Evolutionary conservation across 2,797 vertebrate species (phyloP), one percentile per base, ranked within the genome.

Genomic region (Catamblyrhynchus diadema): DNA sequence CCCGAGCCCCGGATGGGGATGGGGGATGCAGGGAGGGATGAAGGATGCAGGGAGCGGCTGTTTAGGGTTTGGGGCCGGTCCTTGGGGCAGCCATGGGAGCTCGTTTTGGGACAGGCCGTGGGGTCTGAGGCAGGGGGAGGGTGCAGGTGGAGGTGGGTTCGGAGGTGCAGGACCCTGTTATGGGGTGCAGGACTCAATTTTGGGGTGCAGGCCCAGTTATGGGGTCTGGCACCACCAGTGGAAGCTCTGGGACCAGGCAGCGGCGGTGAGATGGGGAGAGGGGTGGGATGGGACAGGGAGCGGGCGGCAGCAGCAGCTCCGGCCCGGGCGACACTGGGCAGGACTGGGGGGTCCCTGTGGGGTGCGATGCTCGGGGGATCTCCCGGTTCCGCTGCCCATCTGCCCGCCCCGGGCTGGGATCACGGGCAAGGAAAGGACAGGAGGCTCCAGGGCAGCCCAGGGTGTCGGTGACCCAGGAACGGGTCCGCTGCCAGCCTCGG

Each of bases 251-350:
- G 50, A 32, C 3, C 28, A 2, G 45, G 42, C 44, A 13, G 62
- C 23, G 16, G 45, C 14, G 22, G 23, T 22, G 41, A 42, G 32
- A 16, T 25, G n/a, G 65, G 65, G 27, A 57, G 23, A 12, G 23
- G 15, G 16, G 18, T 25, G 41, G 30, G 24, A 12, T n/a, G n/a
- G 65, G 61, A 21, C 32, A 21, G 47, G 42, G 24, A 1, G 5
- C 2, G 73, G 70, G 21, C 44, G 22, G 25, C 60, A 41, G 64
- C 14, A 8, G 62, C 56, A 9, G 62, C 39, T 32, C 23, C n/a
- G 4, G 27, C 1, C 1, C 4, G 2, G 42, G 61, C 20, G 17
- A 16, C 10, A 1, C 18, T 0, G 14, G 37, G 66, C 47, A 18
- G 62, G 47, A 19, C 24, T 0, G 12, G 30, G 42, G 35, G 41